Evolutionary conservation across 2,888 invertebrate species (phyloP), one percentile per base, ranked within the genome.

Genomic region (Drosophila tanythrix): DNA sequence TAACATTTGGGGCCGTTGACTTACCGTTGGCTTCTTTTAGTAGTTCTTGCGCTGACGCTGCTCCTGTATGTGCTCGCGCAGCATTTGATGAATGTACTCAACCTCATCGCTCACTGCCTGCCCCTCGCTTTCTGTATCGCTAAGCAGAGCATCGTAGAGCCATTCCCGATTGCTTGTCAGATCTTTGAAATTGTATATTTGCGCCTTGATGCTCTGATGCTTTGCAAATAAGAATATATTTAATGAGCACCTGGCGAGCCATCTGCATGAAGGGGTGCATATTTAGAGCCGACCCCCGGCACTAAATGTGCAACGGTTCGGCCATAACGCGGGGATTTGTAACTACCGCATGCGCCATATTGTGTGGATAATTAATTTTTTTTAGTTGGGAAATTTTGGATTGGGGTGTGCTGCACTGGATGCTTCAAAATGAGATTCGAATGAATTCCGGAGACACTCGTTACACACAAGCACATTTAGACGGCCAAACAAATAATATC

Each of bases 111-210:
- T 95, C 64, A 95, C 94, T 57, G 94, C 36, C 36, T 27, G 95
- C 0, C 95, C 94, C 10, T 95, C 95, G 71, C 95, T 95, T 46
- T 95, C 95, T 0, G 95, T 95, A 18, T 95, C 95, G 1, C 96
- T 95, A 18, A 98, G 93, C n/a, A 99, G 93, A 21, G 98, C 94
- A 92, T 97, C 96, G 90, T 96, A 95, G 10, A 99, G 93, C 98
- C 98, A 99, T 87, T 96, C 95, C 70, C 98, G 94, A 89, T 97
- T 97, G 73, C 96, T 95, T 65, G 96, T 97, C 27, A 98, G 95
- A 88, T 95, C 96, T 48, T 95, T 95, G 88, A 98, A 96, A 92
- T 98, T 99, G 93, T 96, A 98, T 8, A 97, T 92, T 63, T 96
- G 94, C 3, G 95, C 93, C 83, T 96, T 96, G 81, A 97, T 97